phyloP scores from a whole-genome alignment of 1,140 invertebrate genomes.

The Microplitis mediator region DNA sequence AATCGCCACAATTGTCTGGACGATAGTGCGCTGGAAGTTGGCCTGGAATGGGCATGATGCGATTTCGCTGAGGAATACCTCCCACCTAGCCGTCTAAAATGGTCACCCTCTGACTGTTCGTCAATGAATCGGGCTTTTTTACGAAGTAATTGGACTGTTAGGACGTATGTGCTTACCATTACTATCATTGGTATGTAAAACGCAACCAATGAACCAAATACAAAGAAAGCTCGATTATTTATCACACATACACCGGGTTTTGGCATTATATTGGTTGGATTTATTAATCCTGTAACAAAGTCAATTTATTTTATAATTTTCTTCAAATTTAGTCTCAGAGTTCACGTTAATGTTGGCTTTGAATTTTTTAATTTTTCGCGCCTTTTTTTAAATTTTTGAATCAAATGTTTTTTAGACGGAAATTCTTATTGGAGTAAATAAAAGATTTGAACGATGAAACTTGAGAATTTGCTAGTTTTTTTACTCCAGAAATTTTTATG shows the following conservation, averaged over 20 bases:
- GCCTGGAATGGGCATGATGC: conserved; percentile 48
- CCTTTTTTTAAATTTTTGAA: neutral
- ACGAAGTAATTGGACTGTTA: conserved; percentile 84
- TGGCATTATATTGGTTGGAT: conserved; percentile 79
- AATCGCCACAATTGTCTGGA: conserved; percentile 56
- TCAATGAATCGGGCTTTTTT: conserved; percentile 74
- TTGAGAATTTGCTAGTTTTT: too few relatives aligned
- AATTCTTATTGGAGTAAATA: too few relatives aligned
- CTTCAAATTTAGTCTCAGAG: conserved; percentile 12
- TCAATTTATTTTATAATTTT: conserved; percentile 9
- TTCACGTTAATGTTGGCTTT: neutral
- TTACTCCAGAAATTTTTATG: too few relatives aligned
- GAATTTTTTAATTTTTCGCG: neutral
- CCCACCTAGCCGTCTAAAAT: conserved; percentile 68
- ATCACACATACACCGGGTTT: conserved; percentile 78
- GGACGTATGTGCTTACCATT: conserved; percentile 87
- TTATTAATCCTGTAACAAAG: conserved; percentile 68
- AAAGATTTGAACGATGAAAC: too few relatives aligned
- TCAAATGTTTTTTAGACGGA: too few relatives aligned
- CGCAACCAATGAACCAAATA: conserved; percentile 85
- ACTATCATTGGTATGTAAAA: conserved; percentile 95
- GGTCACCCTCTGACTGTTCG: conserved; percentile 66
- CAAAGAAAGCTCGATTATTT: conserved; percentile 85
- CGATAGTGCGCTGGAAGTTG: conserved; percentile 27
- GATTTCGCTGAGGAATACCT: conserved; percentile 64